Conservation (phyloP, 1,140 invertebrate genomes). For the Zaprionus africanus region DNA sequence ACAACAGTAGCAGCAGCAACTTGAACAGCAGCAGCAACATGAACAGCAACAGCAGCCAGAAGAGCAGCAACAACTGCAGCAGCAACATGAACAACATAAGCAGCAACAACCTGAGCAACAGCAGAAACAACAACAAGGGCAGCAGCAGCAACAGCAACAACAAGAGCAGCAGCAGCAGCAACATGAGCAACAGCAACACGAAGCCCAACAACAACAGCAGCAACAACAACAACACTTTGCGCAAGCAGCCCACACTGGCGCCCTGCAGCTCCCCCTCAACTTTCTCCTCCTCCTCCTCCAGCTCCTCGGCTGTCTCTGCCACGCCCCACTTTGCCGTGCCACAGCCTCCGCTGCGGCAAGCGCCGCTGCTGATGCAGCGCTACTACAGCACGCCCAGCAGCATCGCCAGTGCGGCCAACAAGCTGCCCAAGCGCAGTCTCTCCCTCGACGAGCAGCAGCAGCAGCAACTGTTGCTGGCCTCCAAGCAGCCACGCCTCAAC, state of each 20-base stretch:
- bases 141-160: background rate
- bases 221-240: slow-evolving; percentile 33
- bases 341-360: slow-evolving; percentile 42
- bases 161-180: background rate
- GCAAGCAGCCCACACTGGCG: slow-evolving; percentile 7
- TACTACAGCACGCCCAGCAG: slow-evolving; percentile 74
- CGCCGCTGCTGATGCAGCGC: slow-evolving; percentile 61
- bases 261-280: too few species aligned
- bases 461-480: slow-evolving; percentile 36
- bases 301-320: background rate
- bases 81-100: background rate
- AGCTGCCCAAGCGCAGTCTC: slow-evolving; percentile 70
- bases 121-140: slow-evolving; percentile 16
- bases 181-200: background rate
- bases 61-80: slow-evolving; percentile 42
- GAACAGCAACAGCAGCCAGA: slow-evolving; percentile 39
- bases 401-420: slow-evolving; percentile 79
- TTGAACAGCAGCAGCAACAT: slow-evolving; percentile 34
- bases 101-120: background rate
- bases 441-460: slow-evolving; percentile 69
- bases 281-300: slow-evolving; percentile 13
- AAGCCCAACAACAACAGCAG: slow-evolving; percentile 40
- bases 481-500: slow-evolving; percentile 59
- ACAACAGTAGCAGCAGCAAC: background rate
- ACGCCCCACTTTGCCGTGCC: slow-evolving; percentile 72